Conservation (phyloP, 2,888 invertebrate genomes). For the Pheosia tremula region DNA sequence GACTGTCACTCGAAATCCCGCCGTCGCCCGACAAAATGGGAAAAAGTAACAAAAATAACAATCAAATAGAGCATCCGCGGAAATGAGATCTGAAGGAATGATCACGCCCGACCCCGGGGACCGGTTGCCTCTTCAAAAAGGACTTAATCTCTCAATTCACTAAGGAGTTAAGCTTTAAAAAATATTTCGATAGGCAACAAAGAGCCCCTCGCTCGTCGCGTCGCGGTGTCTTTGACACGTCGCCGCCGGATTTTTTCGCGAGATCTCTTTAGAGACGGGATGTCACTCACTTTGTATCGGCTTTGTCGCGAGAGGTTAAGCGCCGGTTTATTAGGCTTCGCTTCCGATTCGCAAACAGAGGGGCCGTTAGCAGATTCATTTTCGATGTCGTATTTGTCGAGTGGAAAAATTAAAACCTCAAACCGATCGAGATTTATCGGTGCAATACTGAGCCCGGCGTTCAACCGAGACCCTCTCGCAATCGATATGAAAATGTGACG, state of each 20-base stretch:
- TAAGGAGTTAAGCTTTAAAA: constrained; percentile 85
- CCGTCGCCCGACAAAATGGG: constrained; percentile 68
- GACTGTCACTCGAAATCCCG: constrained; percentile 82
- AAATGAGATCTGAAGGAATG: constrained; percentile 84
- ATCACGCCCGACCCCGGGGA: constrained; percentile 83
- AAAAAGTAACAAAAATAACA: constrained; percentile 83
- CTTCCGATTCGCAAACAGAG: constrained; percentile 80
- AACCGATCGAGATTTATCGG: constrained; percentile 59
- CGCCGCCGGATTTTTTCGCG: constrained; percentile 79
- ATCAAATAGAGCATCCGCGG: constrained; percentile 82
- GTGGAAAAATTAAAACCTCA: constrained; percentile 50
- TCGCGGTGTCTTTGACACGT: constrained; percentile 85
- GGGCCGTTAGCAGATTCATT: constrained; percentile 65
- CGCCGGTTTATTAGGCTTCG: constrained; percentile 81
- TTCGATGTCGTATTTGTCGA: constrained; percentile 56
- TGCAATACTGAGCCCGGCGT: constrained; percentile 48
- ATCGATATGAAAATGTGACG: constrained; percentile 79
- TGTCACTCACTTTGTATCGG: constrained; percentile 84
- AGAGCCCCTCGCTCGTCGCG: constrained; percentile 69
- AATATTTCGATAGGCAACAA: constrained; percentile 83
- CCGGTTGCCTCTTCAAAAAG: constrained; percentile 86
- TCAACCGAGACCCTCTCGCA: constrained; percentile 62
- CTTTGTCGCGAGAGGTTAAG: constrained; percentile 83
- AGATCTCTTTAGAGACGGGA: constrained; percentile 78
- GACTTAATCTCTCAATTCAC: constrained; percentile 85